Base-by-base conservation (phyloP, 2,113 vertebrate genomes). In the Emydura subglobosa region DNA sequence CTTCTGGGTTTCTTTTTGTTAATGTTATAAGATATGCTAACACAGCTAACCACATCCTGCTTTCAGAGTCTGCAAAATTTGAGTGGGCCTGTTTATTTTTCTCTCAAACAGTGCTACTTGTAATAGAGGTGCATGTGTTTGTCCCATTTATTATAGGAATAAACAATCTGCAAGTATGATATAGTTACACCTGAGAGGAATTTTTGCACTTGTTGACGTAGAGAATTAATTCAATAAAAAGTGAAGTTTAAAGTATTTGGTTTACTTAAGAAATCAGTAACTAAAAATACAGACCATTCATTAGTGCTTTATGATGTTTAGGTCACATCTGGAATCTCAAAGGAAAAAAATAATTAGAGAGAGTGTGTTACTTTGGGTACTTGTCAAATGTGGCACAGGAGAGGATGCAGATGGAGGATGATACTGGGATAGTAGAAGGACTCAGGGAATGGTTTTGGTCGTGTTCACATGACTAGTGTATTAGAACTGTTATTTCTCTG, bases 1-100 rank as follows among this genome's bases (percentile, higher is more conserved):
- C 76, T 9, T 79, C 27, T 82, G 2, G 54, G 4, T 83, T 84
- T 47, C 2, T 76, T 83, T 7, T 92, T 86, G 17, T 4, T 87
- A 0, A 0, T 61, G 3, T 19, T 57, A 6, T 1, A 42, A 55
- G 0, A 55, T 88, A 13, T 6, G 31, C 6, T 29, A 82, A 44
- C 50, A 29, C 49, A 65, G 29, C 14, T 65, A 13, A 65, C 59
- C 31, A 0, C 12, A 65, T 42, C 21, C 68, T 74, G 68, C 19
- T 4, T 2, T 44, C 16, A 39, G 42, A 59, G 3, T 4, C 61
- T 65, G 31, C 6, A 34, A 34, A 65, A 4, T 65, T 65, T 65
- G 2, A 39, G 6, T 19, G 1, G 5, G 14, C 91, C 9, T 51
- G 4, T 27, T 93, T 83, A 10, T 44, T 82, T 5, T 61, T 65